Base-by-base conservation (phyloP, 2,113 vertebrate genomes). In the Nibea coibor region DNA sequence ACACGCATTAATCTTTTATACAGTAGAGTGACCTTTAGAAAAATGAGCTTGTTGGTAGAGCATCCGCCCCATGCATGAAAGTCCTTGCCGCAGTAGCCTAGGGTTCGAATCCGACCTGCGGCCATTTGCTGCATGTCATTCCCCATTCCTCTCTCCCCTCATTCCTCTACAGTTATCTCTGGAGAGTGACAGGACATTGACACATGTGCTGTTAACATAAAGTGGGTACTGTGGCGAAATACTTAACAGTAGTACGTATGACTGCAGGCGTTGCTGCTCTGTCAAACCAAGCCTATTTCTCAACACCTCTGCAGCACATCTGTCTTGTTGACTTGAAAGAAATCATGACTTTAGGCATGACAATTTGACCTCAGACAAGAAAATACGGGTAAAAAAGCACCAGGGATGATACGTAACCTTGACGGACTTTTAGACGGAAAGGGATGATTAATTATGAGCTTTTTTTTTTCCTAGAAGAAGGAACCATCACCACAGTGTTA, bases 401-500 rank as follows among this genome's bases (percentile, higher is more conserved):
- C 22, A 7, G 9, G 7, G 63, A 5, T 58, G 14, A 75, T 15
- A 3, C 75, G 42, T 35, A 20, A 15, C 4, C 45, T 65, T 43
- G 63, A 28, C 53, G 31, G 47, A 45, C 31, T 16, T 56, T 56
- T 5, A 58, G 24, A 66, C 45, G 47, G 1, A 65, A 53, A 19
- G 7, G 19, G 5, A 63, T 19, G 15, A 56, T 50, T 65, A 50
- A 70, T 80, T 70, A 20, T 19, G 14, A 22, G 56, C 48, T 59
- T 42, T 28, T 11, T 24, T 24, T 26, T n/a, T 26, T 26, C 24
- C 28, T 20, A 11, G 31, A 53, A 43, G 61, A 61, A 45, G 48
- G 57, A 69, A 11, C n/a, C 35, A 17, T 80, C 72, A 74, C 63
- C 59, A 12, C 39, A 0, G n/a, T 82, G 82, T 35, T 70, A 79